Percentiles rank a stretch among this genome's conserved stretches.
Evolutionary conservation across 2,888 invertebrate species (phyloP).

Genomic region (Caradrina clavipalpis): DNA sequence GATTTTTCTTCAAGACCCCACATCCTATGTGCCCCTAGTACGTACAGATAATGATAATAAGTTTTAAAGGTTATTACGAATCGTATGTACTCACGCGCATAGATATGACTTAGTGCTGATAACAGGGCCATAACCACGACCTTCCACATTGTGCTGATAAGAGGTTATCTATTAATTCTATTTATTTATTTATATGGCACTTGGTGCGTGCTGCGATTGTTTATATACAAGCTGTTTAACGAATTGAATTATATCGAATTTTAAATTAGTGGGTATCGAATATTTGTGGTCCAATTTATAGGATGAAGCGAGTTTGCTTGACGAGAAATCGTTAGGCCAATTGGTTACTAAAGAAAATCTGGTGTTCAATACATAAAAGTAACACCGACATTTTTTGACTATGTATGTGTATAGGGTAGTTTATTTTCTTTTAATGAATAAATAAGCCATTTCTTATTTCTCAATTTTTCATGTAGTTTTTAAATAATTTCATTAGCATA

Average conservation of each 20-base stretch:
- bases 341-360: neutral
- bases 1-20: too few relatives aligned
- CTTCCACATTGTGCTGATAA: slow-evolving; percentile 62
- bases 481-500: too few relatives aligned
- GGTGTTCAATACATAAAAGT: neutral
- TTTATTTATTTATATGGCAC: slow-evolving; percentile 43
- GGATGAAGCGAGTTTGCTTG: slow-evolving; percentile 26
- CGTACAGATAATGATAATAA: slow-evolving; percentile 2
- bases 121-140: slow-evolving; percentile 57
- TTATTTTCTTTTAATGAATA: too few relatives aligned
- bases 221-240: slow-evolving; percentile 51
- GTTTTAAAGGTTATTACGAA: slow-evolving; percentile 35
- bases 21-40: neutral
- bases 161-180: slow-evolving; percentile 53
- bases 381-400: too few relatives aligned
- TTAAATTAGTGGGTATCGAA: slow-evolving; percentile 20
- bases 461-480: too few relatives aligned
- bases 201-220: slow-evolving; percentile 50
- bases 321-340: too few relatives aligned
- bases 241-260: slow-evolving; percentile 47
- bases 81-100: slow-evolving; percentile 63
- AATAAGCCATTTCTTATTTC: too few relatives aligned
- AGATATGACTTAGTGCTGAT: slow-evolving; percentile 48
- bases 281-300: slow-evolving; percentile 31
- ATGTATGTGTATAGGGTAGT: too few relatives aligned